Evolutionary conservation across 2,113 vertebrate genomes (phyloP).

Genomic region (Poicephalus gulielmi): DNA sequence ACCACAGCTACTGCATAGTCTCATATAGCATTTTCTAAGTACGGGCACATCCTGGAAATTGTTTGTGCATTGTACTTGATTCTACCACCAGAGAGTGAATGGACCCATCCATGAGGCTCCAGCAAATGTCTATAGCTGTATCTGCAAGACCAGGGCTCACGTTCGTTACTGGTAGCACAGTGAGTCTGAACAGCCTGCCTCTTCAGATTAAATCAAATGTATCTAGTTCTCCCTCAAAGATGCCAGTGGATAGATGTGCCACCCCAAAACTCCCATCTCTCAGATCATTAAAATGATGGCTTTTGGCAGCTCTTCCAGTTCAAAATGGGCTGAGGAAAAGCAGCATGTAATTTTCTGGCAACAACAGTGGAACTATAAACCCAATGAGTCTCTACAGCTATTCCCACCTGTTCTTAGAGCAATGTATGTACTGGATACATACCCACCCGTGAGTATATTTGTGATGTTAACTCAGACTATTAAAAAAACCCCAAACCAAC

Average conservation of each 20-base stretch:
- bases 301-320: not conserved
- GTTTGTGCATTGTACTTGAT: not conserved
- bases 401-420: slow-evolving; percentile 6
- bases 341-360: slow-evolving; percentile 3
- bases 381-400: not conserved
- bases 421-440: not conserved
- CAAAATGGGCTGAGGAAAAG: not conserved
- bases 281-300: not conserved
- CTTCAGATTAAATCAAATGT: not conserved
- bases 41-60: not conserved
- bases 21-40: not conserved
- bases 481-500: not conserved
- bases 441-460: not conserved
- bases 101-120: not conserved
- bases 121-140: not conserved
- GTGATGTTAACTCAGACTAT: not conserved
- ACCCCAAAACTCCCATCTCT: not conserved
- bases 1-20: not conserved
- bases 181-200: not conserved
- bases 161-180: not conserved
- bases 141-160: not conserved
- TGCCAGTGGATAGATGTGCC: not conserved
- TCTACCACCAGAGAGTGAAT: not conserved
- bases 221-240: not conserved
- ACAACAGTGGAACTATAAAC: not conserved